Base-by-base conservation (phyloP, 2,888 invertebrate species). In the Diadromus collaris region DNA sequence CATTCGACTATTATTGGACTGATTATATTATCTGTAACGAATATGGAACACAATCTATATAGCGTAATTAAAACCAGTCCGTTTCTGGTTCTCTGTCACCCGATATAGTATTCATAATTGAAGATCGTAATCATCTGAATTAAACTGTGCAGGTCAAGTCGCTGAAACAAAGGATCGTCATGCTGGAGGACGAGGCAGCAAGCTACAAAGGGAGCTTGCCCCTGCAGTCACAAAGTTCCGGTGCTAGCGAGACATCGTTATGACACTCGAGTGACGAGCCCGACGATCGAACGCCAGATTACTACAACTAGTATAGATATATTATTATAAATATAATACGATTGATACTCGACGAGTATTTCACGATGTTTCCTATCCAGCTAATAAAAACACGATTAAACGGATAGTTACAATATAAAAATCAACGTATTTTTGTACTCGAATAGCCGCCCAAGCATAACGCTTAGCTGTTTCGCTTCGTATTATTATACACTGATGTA, bases 141-240 rank as follows among this genome's bases (percentile, higher is more conserved):
- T n/a, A 9, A 13, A 65, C 64, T 78, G 89, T 90, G 69, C 84
- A 92, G 92, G 91, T 92, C 38, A 92, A 92, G 83, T 89, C 89
- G 51, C 83, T 92, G 76, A 92, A 92, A 79, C 92, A 92, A 80
- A 91, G 90, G 84, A 91, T 92, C 88, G 89, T 91, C 58, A 86
- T 91, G 58, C 86, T 92, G 82, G 92, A 92, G 19, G 89, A 88
- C 34, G 89, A 89, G 48, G 81, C 85, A 27, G 78, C 86, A 13
- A 85, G 85, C 44, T 88, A 87, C 72, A 88, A 86, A 69, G 85
- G 85, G 46, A 88, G 84, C 76, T 79, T 88, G 74, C 88, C 87
- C 32, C 81, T 87, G 46, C 88, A 89, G 72, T 88, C 88, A 13
- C 88, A 89, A 67, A 88, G 88, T 82, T 88, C 88, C 64, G 88